Percentiles rank a stretch among this genome's conserved stretches.
Conservation (phyloP, 2,113 vertebrate species). For the Hippocampus zosterae region DNA sequence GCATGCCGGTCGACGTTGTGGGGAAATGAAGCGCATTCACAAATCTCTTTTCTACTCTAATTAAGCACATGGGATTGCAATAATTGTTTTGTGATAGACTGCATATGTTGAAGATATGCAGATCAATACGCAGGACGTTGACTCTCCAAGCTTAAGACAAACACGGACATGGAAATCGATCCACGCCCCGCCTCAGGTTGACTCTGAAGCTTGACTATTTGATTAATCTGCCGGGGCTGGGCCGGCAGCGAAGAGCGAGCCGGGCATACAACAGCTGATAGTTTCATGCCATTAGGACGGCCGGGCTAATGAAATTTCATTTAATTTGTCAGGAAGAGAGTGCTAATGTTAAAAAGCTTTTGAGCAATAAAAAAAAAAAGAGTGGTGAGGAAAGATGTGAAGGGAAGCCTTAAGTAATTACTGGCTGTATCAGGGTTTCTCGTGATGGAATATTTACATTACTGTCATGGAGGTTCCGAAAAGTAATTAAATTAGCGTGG, state of each 20-base stretch:
- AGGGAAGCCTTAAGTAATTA: constrained; percentile 98
- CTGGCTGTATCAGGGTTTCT: constrained; percentile 86
- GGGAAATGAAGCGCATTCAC: not conserved
- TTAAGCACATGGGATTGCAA: constrained; percentile 34
- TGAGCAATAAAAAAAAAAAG: constrained; percentile 82
- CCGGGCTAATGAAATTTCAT: constrained; percentile 99
- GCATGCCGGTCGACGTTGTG: not conserved
- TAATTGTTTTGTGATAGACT: constrained; percentile 66
- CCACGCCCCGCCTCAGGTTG: constrained; percentile 67
- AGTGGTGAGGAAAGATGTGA: constrained; percentile 79
- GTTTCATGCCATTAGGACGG: constrained; percentile 92
- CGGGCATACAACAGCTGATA: constrained; percentile 77
- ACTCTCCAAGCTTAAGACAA: constrained; percentile 60
- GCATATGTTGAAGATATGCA: constrained; percentile 64
- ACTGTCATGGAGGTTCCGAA: constrained; percentile 83
- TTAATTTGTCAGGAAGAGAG: constrained; percentile 99
- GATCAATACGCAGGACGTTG: constrained; percentile 70
- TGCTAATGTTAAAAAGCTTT: constrained; percentile 99
- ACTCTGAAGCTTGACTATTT: constrained; percentile 74
- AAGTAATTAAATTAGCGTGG: constrained; percentile 93
- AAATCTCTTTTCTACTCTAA: not conserved
- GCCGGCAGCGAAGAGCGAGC: constrained; percentile 72
- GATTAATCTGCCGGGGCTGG: constrained; percentile 74
- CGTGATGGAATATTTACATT: constrained; percentile 98
- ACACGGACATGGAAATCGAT: constrained; percentile 70